phyloP scores from a whole-genome alignment of 2,888 invertebrate genomes.

The Meghimatium bilineatum region DNA sequence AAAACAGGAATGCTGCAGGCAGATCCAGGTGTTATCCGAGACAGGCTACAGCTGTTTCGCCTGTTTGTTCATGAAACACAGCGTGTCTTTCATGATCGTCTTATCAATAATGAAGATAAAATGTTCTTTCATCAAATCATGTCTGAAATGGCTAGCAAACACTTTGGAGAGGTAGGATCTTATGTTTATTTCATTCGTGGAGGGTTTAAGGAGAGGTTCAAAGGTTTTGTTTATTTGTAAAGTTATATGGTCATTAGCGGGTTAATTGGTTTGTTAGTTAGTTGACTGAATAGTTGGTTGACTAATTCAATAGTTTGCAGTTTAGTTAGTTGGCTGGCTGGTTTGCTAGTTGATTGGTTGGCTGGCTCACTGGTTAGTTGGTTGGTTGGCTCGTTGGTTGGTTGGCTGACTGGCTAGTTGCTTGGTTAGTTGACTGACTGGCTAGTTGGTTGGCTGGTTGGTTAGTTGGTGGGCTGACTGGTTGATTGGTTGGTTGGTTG shows the following conservation, averaged over 20 bases:
- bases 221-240: too few relatives aligned
- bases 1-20: conserved; percentile 85
- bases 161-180: conserved; percentile 74
- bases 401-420: too few relatives aligned
- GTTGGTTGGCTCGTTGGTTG: background rate
- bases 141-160: conserved; percentile 76
- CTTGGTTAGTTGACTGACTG: background rate
- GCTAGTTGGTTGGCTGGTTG: background rate
- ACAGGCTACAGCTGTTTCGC: conserved; percentile 74
- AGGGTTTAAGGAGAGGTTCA: background rate
- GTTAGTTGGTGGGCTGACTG: too few relatives aligned
- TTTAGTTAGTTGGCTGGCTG: background rate
- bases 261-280: background rate
- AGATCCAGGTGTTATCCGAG: conserved; percentile 79
- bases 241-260: too few relatives aligned
- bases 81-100: conserved; percentile 78
- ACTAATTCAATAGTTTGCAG: background rate
- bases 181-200: background rate
- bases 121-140: conserved; percentile 75
- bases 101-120: conserved; percentile 77
- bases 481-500: background rate
- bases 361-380: background rate
- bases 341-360: background rate
- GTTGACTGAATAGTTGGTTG: background rate
- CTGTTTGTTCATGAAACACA: conserved; percentile 77